phyloP scores from a whole-genome alignment of 2,797 vertebrate species.

The Chromis chromis region DNA sequence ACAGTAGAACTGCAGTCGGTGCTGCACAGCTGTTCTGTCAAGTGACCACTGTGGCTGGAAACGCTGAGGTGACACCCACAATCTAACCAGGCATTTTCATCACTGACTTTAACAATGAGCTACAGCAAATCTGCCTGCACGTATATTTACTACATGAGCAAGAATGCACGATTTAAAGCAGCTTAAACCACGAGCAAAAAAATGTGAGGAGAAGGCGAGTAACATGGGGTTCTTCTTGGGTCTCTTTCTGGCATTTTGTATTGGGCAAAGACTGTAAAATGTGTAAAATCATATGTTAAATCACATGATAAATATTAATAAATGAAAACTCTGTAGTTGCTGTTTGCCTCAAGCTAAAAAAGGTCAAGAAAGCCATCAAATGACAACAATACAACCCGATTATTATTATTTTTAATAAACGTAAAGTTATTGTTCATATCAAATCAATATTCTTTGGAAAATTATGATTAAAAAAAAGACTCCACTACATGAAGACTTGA shows the following conservation, averaged over 20 bases:
- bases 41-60: slow-evolving; percentile 61
- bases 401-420: background rate
- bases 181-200: slow-evolving; percentile 30
- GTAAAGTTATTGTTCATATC: background rate
- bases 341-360: background rate
- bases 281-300: background rate
- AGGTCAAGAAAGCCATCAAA: background rate
- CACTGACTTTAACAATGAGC: slow-evolving; percentile 76
- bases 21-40: slow-evolving; percentile 74
- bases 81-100: slow-evolving; percentile 73
- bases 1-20: slow-evolving; percentile 27
- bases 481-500: background rate
- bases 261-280: slow-evolving; percentile 5
- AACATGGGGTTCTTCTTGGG: background rate
- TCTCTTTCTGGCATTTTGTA: background rate
- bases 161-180: slow-evolving; percentile 33
- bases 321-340: background rate
- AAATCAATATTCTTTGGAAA: background rate
- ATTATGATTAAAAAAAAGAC: background rate
- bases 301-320: background rate
- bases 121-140: slow-evolving; percentile 71
- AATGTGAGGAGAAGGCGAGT: background rate
- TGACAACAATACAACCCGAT: background rate
- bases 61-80: slow-evolving; percentile 77
- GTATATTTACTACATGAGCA: slow-evolving; percentile 22